Conservation (phyloP, 2,113 vertebrate genomes). For the Leucoraja erinaceus region DNA sequence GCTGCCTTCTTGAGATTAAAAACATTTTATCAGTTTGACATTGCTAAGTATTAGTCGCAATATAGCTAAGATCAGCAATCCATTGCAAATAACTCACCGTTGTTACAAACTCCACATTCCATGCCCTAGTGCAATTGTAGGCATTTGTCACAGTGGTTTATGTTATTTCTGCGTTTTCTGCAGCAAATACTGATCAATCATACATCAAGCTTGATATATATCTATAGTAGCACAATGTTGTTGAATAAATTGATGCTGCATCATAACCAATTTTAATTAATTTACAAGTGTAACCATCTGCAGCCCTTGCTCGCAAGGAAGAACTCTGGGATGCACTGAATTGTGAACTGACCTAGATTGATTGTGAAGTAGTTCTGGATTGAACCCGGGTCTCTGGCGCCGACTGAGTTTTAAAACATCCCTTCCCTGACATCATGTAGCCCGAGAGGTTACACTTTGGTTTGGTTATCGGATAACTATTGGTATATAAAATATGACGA, state of each 20-base stretch:
- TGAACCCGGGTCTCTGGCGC: not conserved
- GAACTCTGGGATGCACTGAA: not conserved
- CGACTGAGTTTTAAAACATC: not conserved
- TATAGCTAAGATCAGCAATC: not conserved
- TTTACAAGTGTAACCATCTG: not conserved
- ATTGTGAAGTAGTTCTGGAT: not conserved
- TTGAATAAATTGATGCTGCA: not conserved
- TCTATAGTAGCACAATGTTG: not conserved
- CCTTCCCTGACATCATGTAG: not conserved
- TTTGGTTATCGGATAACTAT: not conserved
- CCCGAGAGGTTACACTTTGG: not conserved
- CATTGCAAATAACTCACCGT: not conserved
- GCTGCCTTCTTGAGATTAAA: not conserved
- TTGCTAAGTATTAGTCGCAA: not conserved
- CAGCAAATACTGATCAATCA: not conserved
- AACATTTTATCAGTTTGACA: not conserved
- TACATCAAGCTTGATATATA: not conserved
- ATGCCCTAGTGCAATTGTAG: not conserved
- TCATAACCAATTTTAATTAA: conserved; percentile 4
- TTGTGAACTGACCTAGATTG: not conserved
- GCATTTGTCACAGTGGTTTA: not conserved
- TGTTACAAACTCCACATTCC: not conserved
- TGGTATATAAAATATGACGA: not conserved
- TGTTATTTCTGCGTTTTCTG: not conserved
- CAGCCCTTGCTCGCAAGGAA: not conserved